Evolutionary conservation across 2,113 vertebrate species (phyloP).

Genomic region (Ptychochromis oligacanthus): DNA sequence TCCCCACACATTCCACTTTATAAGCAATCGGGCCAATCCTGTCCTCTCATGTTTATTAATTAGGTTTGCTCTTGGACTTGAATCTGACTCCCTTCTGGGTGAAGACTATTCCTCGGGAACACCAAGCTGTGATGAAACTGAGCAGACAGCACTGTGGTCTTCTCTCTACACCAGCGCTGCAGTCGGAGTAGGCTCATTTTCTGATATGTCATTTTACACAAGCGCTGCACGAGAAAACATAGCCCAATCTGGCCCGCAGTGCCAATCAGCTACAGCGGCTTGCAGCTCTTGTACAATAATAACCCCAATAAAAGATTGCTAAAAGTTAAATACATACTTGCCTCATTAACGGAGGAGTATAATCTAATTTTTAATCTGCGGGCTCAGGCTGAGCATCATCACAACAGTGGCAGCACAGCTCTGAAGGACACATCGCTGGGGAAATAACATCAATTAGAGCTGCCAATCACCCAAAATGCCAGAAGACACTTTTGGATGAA

Average conservation of each 20-base stretch:
- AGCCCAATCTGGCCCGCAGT: background rate
- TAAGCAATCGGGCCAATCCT: constrained; percentile 60
- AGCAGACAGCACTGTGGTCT: constrained; percentile 46
- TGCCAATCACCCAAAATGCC: constrained; percentile 70
- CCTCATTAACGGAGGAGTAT: constrained; percentile 42
- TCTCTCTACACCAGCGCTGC: constrained; percentile 20
- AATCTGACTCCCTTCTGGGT: constrained; percentile 50
- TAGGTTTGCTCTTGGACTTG: constrained; percentile 57
- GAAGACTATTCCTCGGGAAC: constrained; percentile 43
- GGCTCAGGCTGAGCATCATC: constrained; percentile 1
- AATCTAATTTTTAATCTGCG: constrained; percentile 43
- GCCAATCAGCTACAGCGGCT: constrained; percentile 1
- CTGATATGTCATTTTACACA: constrained; percentile 53
- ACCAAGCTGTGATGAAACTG: constrained; percentile 50
- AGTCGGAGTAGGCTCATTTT: constrained; percentile 34
- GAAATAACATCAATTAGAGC: constrained; percentile 71
- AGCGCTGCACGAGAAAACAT: background rate
- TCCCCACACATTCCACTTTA: constrained; percentile 50
- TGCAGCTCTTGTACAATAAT: background rate
- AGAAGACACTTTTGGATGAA: constrained; percentile 50
- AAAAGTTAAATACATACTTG: constrained; percentile 43
- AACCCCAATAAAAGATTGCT: constrained; percentile 9
- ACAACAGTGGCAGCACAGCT: constrained; percentile 9
- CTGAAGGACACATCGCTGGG: constrained; percentile 48
- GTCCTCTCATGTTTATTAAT: constrained; percentile 76